These are phyloP conservation scores for Pollenia amentaria DNA, from an alignment of 2,888 invertebrate genomes.

Conservation along the genomic window DNA sequence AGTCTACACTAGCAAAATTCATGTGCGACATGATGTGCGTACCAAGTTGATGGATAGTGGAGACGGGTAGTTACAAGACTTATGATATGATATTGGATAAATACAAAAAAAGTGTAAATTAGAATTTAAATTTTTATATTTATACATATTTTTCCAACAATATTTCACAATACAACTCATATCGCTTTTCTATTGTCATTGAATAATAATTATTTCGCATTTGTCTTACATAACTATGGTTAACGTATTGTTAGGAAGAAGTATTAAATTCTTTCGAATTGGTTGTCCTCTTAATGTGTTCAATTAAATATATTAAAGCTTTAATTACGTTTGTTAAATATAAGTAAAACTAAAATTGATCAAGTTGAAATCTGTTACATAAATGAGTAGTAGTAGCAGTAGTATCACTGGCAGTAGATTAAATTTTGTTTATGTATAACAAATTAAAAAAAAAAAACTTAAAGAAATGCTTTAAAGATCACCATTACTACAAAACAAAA, in stretches of 20 bases:
- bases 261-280: background rate
- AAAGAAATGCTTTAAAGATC: constrained; percentile 53
- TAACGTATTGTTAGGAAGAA: too few relatives aligned
- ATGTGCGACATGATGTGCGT: too few relatives aligned
- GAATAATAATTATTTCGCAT: too few relatives aligned
- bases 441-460: constrained; percentile 16
- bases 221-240: too few relatives aligned
- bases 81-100: too few relatives aligned
- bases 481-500: constrained; percentile 57
- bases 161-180: too few relatives aligned
- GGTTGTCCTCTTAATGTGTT: constrained; percentile 17
- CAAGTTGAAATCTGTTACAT: background rate
- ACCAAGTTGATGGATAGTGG: too few relatives aligned
- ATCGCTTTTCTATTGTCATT: too few relatives aligned
- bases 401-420: constrained; percentile 36
- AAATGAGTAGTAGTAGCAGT: constrained; percentile 60
- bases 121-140: background rate
- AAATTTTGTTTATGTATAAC: constrained; percentile 29
- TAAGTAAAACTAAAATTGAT: constrained; percentile 9
- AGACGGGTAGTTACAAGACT: too few relatives aligned
- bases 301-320: constrained; percentile 37
- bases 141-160: background rate
- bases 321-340: constrained; percentile 46
- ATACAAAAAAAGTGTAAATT: too few relatives aligned
- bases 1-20: too few relatives aligned